A percentile compares a stretch with the other conserved stretches of the same genome.
Evolutionary conservation across 2,888 invertebrate genomes (phyloP).

Genomic region (Athripsodes cinereus): DNA sequence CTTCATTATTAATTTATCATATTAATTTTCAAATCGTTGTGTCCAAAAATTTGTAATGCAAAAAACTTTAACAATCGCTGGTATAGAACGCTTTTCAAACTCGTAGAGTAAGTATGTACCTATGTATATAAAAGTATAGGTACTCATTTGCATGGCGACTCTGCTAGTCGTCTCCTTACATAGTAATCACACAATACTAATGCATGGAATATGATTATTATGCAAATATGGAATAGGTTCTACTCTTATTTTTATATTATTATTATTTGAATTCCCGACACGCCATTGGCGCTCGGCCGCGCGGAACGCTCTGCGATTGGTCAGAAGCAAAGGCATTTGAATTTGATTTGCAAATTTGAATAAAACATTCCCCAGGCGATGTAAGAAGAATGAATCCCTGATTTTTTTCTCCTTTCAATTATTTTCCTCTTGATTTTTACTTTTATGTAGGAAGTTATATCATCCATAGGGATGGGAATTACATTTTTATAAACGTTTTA

Average conservation of each 20-base stretch:
- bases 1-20: too few relatives aligned
- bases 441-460: background rate
- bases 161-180: background rate
- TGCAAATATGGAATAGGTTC: slow-evolving; percentile 22
- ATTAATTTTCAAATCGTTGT: too few relatives aligned
- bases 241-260: background rate
- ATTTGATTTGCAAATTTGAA: slow-evolving; percentile 16
- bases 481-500: background rate
- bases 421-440: background rate
- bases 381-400: slow-evolving; percentile 1
- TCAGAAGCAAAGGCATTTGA: slow-evolving; percentile 10
- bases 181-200: background rate
- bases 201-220: slow-evolving; percentile 22
- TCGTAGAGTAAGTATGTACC: too few relatives aligned
- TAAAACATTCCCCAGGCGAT: slow-evolving; percentile 3
- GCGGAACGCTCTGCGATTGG: slow-evolving; percentile 19
- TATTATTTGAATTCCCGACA: slow-evolving; percentile 14
- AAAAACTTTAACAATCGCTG: too few relatives aligned
- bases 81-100: too few relatives aligned
- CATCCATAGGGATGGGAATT: background rate
- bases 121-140: too few relatives aligned
- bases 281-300: slow-evolving; percentile 23
- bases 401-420: background rate
- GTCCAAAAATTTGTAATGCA: too few relatives aligned
- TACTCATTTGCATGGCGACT: background rate